Evolutionary conservation across 2,888 invertebrate genomes (phyloP).

Genomic region (Coelopa pilipes): DNA sequence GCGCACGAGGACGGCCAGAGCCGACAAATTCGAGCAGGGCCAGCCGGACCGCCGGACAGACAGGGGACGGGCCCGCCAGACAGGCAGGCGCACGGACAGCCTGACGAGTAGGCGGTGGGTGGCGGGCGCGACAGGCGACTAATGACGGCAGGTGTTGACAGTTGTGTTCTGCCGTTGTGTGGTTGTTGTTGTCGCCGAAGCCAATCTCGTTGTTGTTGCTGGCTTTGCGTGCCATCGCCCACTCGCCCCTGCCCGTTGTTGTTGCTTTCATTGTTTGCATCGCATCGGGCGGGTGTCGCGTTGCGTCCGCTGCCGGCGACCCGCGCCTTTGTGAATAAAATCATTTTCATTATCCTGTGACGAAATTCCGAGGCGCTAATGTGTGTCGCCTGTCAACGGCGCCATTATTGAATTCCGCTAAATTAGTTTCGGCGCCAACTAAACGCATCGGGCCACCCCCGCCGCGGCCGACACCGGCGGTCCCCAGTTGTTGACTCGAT

Average conservation of each 20-base stretch:
- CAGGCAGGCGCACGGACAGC: no score
- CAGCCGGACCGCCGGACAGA: background rate
- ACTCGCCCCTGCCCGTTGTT: slow-evolving; percentile 1
- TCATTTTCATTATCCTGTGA: slow-evolving; percentile 32
- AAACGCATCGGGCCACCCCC: slow-evolving; percentile 11
- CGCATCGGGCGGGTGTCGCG: background rate
- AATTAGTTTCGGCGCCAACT: slow-evolving; percentile 27
- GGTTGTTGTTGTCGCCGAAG: background rate
- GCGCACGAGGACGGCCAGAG: background rate
- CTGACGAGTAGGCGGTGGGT: background rate
- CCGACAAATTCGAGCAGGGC: no score
- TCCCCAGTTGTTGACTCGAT: background rate
- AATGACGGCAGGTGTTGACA: slow-evolving; percentile 36
- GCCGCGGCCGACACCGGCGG: background rate
- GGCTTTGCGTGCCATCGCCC: slow-evolving; percentile 6
- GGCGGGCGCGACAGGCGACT: slow-evolving; percentile 26
- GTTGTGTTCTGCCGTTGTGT: background rate
- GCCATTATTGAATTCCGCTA: slow-evolving; percentile 38
- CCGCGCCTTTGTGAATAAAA: slow-evolving; percentile 14
- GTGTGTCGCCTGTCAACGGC: slow-evolving; percentile 34
- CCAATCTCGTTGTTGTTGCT: background rate
- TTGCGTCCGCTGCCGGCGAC: background rate
- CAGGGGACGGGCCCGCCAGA: background rate
- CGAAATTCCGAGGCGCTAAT: slow-evolving; percentile 31
- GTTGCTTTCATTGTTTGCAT: background rate